Base-by-base conservation (phyloP, 2,113 vertebrate genomes). In the Epinephelus lanceolatus region DNA sequence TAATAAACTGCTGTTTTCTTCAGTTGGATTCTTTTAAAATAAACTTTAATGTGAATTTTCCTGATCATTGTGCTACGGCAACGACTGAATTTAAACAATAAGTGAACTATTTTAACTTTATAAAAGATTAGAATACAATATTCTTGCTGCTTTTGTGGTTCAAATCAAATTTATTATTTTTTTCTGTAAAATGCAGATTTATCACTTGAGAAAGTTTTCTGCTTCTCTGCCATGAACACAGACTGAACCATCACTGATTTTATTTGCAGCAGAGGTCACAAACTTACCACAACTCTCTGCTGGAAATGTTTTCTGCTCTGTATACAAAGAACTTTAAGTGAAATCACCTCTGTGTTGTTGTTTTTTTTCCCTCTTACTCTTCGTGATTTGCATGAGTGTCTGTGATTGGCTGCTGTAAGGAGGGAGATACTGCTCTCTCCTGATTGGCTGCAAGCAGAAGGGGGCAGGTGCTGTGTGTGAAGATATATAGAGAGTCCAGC, bases 401-500 rank as follows among this genome's bases (percentile, higher is more conserved):
- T 79, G 66, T 71, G 67, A 91, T 86, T 92, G 88, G 91, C 86
- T 84, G 74, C 45, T 60, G 10, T 15, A 30, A 5, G 17, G 42
- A 9, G 57, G 51, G 72, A 70, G 63, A 5, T 0, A 18, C 70
- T 79, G 77, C 84, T 18, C n/a, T 71, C 33, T 40, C 60, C 73
- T 76, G 78, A 95, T 92, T 94, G 91, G 94, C 69, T 72, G 71
- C 74, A 42, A 63, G 75, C 51, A 71, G 30, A 70, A 62, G 75
- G 70, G 76, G 90, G 70, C 42, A 33, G 85, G 80, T 56, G 68
- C 63, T 69, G 62, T 70, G 70, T 63, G 81, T 81, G 80, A 70
- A 88, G 70, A 94, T 94, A 94, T 94, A 95, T 91, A 87, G 62
- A 76, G 82, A 56, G 59, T 10, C 30, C 80, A 86, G 85, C 42